Conservation (phyloP, 1,140 invertebrate genomes). For the Zophobas atratus region DNA sequence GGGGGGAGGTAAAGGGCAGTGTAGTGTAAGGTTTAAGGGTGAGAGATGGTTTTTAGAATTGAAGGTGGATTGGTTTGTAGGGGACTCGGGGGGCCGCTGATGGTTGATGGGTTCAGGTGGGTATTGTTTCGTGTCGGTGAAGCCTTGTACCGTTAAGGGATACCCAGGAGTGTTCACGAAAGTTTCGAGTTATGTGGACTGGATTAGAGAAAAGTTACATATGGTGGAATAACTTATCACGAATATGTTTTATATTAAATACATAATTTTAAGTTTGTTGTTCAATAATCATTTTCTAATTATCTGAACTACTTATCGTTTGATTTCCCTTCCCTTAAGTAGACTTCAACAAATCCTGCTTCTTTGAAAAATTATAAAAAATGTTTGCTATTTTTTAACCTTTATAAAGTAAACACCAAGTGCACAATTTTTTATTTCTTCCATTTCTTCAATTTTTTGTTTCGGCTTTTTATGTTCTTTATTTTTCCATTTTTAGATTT, state of each 20-base stretch:
- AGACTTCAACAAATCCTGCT: too few species aligned
- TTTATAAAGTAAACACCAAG: too few species aligned
- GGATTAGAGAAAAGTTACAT: slow-evolving; percentile 50
- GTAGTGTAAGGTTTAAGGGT: slow-evolving; percentile 61
- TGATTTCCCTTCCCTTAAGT: background rate
- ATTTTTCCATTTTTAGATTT: too few species aligned
- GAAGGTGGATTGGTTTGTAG: slow-evolving; percentile 30
- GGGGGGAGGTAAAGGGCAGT: slow-evolving; percentile 68
- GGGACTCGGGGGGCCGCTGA: slow-evolving; percentile 73
- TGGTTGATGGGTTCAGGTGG: slow-evolving; percentile 67
- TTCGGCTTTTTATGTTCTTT: too few species aligned
- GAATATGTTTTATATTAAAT: background rate
- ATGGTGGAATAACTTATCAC: background rate
- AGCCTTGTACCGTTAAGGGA: slow-evolving; percentile 66
- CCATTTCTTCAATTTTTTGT: too few species aligned
- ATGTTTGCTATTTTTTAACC: too few species aligned
- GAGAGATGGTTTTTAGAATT: background rate
- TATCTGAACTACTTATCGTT: background rate
- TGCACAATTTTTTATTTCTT: too few species aligned
- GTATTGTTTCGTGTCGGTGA: slow-evolving; percentile 70
- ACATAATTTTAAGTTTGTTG: background rate
- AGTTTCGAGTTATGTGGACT: slow-evolving; percentile 62
- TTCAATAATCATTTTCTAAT: background rate
- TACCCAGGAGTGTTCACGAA: slow-evolving; percentile 67
- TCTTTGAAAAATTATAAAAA: too few species aligned